Evolutionary conservation across 2,113 vertebrate genomes (phyloP), one percentile per base, ranked within the genome.

Genomic region (Salvelinus fontinalis): DNA sequence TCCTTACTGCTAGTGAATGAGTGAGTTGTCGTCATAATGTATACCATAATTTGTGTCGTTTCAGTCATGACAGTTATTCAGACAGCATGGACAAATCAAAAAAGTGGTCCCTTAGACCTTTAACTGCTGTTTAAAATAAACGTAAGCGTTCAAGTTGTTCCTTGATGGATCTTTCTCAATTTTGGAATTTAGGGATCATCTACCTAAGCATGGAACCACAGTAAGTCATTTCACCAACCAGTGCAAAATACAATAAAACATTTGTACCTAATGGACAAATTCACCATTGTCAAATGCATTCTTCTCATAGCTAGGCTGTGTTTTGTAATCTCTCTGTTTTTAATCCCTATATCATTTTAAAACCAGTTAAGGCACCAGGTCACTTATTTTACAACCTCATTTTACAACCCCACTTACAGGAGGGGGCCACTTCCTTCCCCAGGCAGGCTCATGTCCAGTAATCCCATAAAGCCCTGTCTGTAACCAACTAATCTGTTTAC

Each of bases 391-490:
- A 57, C 54, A 57, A 44, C 39, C 39, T 44, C 2, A 44, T 44
- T 57, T 14, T 54, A 29, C 16, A 27, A 4, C 49, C 16, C 49
- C 49, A 54, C 27, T 20, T 18, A 29, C 70, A 3, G 26, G 22
- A 54, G 70, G n/a, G 70, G 70, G 70, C 70, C 57, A 54, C 16
- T 72, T 72, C 49, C 49, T 26, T 51, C 49, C 57, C 49, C 70
- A 72, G 70, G 59, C 70, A 72, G 70, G 49, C 48, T 59, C 54
- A 57, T 57, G 54, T 57, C 54, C 54, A 57, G 16, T 57, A 57
- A 57, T 57, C 4, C 54, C 16, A 57, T 8, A 57, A 57, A 57
- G 54, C 20, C 54, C 54, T 57, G 13, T 20, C 54, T 20, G 54
- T 57, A 57, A 57, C 51, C 13, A 57, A 20, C 51, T 57, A 57